phyloP scores from a whole-genome alignment of 2,888 invertebrate genomes.

The Thera obeliscata region DNA sequence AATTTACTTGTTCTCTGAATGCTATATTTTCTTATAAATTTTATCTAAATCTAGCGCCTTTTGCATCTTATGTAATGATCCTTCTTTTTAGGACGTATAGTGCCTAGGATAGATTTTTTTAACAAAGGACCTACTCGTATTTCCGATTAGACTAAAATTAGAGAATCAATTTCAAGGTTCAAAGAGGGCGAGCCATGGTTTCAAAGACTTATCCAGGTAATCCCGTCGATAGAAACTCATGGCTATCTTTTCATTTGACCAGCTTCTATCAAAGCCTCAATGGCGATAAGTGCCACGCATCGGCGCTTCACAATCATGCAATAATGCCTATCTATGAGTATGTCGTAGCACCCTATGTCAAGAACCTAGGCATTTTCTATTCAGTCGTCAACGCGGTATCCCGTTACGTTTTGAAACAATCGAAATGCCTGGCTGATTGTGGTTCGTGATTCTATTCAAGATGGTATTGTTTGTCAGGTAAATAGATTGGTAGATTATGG shows the following conservation, averaged over 20 bases:
- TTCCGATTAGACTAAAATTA: neutral
- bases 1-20: neutral
- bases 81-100: too few relatives aligned
- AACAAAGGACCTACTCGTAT: too few relatives aligned
- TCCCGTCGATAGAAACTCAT: constrained; percentile 7
- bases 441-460: constrained; percentile 29
- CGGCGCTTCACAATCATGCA: constrained; percentile 43
- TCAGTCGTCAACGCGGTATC: constrained; percentile 37
- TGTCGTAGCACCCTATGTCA: constrained; percentile 17
- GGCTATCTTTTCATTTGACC: constrained; percentile 21
- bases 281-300: constrained; percentile 35
- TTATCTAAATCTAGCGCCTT: too few relatives aligned
- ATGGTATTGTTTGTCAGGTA: constrained; percentile 53
- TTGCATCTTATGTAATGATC: too few relatives aligned
- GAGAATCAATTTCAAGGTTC: neutral
- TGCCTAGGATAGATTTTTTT: too few relatives aligned
- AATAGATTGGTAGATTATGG: constrained; percentile 8
- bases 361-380: constrained; percentile 38
- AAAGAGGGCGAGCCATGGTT: neutral
- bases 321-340: neutral
- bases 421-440: constrained; percentile 30
- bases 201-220: neutral
- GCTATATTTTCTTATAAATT: neutral
- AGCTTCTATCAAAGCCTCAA: constrained; percentile 23
- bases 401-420: constrained; percentile 31